Percentiles rank a stretch among this genome's conserved stretches.
Evolutionary conservation across 2,888 invertebrate species (phyloP).

Genomic region (Sthenelais limicola): DNA sequence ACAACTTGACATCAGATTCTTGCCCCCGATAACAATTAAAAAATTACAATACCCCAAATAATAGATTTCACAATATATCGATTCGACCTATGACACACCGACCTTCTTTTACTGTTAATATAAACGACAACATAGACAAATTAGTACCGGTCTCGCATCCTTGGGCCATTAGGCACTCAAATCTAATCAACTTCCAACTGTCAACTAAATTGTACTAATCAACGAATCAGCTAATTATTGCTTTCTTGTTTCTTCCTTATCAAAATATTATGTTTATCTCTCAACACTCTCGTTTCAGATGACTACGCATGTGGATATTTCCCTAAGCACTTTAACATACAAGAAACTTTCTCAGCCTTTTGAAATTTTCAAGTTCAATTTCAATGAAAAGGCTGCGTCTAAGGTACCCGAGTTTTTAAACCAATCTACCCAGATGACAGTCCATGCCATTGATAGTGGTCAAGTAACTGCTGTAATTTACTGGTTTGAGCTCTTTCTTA

Average conservation of each 20-base stretch:
- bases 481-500: constrained; percentile 63
- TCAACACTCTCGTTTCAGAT: constrained; percentile 53
- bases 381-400: constrained; percentile 51
- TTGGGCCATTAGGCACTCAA: no score
- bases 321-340: constrained; percentile 59
- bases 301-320: constrained; percentile 62
- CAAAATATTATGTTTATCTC: background rate
- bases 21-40: no score
- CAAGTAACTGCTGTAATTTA: constrained; percentile 60
- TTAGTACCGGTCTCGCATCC: no score
- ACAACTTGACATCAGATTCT: no score
- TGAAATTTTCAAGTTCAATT: constrained; percentile 58
- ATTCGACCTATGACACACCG: no score
- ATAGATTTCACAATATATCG: no score
- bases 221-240: no score
- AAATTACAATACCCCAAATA: no score
- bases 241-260: background rate
- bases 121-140: no score
- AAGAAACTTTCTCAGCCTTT: constrained; percentile 60
- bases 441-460: constrained; percentile 56
- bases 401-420: constrained; percentile 40
- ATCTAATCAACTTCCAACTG: no score
- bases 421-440: constrained; percentile 50
- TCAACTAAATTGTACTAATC: no score
- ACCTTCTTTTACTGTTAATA: no score